Percentiles rank a stretch among this genome's conserved stretches.
Evolutionary conservation across 2,888 invertebrate genomes (phyloP).

Genomic region (Drosophila mercatorum): DNA sequence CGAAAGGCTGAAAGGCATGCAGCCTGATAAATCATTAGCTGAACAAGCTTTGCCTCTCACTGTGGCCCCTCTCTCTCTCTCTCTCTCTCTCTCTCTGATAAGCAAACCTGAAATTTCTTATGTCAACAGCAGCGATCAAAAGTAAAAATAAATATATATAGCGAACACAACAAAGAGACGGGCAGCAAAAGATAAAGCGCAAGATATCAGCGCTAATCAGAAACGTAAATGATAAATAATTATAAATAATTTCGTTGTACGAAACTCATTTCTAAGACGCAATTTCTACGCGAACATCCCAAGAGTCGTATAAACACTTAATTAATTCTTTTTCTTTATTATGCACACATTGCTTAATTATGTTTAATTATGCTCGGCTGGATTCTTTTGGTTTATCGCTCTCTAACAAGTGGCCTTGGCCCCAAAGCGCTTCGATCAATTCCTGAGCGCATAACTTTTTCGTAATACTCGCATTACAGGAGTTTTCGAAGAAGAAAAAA

Average conservation of each 20-base stretch:
- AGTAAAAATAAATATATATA: slow-evolving; percentile 14
- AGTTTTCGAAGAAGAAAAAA: slow-evolving; percentile 4
- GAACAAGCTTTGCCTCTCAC: slow-evolving; percentile 9
- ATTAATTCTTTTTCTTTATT: background rate
- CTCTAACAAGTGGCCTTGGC: slow-evolving; percentile 24
- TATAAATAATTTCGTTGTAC: slow-evolving; percentile 60
- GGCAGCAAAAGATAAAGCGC: slow-evolving; percentile 35
- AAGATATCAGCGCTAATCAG: slow-evolving; percentile 59
- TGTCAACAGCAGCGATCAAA: slow-evolving; percentile 12
- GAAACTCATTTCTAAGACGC: slow-evolving; percentile 54
- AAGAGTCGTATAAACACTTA: background rate
- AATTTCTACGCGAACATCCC: slow-evolving; percentile 31
- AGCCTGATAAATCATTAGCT: slow-evolving; percentile 16
- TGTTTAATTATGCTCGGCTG: slow-evolving; percentile 6
- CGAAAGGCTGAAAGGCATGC: slow-evolving; percentile 21
- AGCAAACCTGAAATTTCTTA: slow-evolving; percentile 34
- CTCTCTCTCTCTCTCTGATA: slow-evolving; percentile 43
- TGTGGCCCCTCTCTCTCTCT: slow-evolving; percentile 11
- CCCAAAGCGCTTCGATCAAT: slow-evolving; percentile 4
- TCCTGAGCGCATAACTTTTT: slow-evolving; percentile 15
- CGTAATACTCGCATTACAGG: slow-evolving; percentile 29
- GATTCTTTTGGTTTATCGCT: background rate
- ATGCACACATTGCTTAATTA: slow-evolving; percentile 21
- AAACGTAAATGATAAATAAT: slow-evolving; percentile 76
- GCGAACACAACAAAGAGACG: background rate